phyloP scores from a whole-genome alignment of 2,113 vertebrate genomes.

The Hyaena hyaena region DNA sequence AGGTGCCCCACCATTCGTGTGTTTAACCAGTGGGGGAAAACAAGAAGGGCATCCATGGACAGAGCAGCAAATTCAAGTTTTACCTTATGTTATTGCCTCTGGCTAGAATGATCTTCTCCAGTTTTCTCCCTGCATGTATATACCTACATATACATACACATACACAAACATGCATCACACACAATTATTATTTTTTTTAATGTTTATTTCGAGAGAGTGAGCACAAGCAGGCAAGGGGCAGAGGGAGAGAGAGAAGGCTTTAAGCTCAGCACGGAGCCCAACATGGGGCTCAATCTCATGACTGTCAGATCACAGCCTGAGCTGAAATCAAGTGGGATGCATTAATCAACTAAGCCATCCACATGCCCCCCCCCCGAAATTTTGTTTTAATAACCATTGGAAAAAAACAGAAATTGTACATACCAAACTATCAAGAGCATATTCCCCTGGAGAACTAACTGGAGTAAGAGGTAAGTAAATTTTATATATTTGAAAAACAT shows the following conservation, averaged over 20 bases:
- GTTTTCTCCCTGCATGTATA: neutral
- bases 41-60: neutral
- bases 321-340: too few relatives aligned
- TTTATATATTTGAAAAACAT: neutral
- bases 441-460: neutral
- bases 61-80: neutral
- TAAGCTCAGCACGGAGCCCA: too few relatives aligned
- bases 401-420: neutral
- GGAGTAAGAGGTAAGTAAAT: neutral
- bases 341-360: too few relatives aligned
- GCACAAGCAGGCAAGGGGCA: too few relatives aligned
- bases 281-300: too few relatives aligned
- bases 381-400: neutral
- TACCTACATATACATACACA: neutral
- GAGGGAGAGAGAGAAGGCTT: too few relatives aligned
- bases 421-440: neutral
- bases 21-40: neutral
- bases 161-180: neutral
- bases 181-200: neutral
- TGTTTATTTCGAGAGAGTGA: too few relatives aligned
- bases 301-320: too few relatives aligned
- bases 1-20: neutral
- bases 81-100: neutral
- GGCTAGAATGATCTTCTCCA: neutral
- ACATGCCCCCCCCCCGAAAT: too few relatives aligned